Base-by-base conservation (phyloP, 1,140 invertebrate species). In the Uloborus diversus region DNA sequence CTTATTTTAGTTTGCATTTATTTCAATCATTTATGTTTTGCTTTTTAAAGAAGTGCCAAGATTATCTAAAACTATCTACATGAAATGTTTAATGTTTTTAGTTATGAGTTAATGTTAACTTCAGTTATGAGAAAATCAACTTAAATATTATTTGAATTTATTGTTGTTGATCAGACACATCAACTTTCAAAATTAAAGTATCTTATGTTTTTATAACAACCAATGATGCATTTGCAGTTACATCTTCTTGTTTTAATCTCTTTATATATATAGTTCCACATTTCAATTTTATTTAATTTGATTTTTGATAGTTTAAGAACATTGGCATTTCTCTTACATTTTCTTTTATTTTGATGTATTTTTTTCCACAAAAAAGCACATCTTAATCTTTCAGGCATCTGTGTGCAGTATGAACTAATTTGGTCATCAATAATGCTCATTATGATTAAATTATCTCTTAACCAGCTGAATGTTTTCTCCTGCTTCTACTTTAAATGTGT, bases 311-410 rank as follows among this genome's bases (percentile, higher is more conserved):
- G n/a, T n/a, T n/a, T n/a, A n/a, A n/a, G n/a, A n/a, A n/a, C n/a
- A 28, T 61, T 73, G 69, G 69, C 73, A 65, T 65, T 66, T 65
- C 49, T 76, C 5, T 59, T 25, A 27, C 59, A 61, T 51, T 70
- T 61, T 42, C 42, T 9, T 65, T 59, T 20, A 28, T 30, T 76
- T 76, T 76, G 42, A 53, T 73, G 17, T 47, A 65, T 53, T 17
- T 9, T 53, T 53, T 9, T 56, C 61, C 61, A 65, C 61, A 76
- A 56, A 76, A 76, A 49, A 76, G 73, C 61, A 65, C 73, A 76
- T 76, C 33, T 76, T 76, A 76, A 76, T 76, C 62, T 76, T 76
- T 76, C 73, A 76, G 73, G 73, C 73, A 35, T 28, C 23, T 65
- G 47, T 56, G 49, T 53, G n/a, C 20, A 53, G 42, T 35, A 62